A percentile compares a stretch with the other conserved stretches of the same genome.
Evolutionary conservation across 1,140 invertebrate species (phyloP).

Genomic region (Monomorium pharaonis): DNA sequence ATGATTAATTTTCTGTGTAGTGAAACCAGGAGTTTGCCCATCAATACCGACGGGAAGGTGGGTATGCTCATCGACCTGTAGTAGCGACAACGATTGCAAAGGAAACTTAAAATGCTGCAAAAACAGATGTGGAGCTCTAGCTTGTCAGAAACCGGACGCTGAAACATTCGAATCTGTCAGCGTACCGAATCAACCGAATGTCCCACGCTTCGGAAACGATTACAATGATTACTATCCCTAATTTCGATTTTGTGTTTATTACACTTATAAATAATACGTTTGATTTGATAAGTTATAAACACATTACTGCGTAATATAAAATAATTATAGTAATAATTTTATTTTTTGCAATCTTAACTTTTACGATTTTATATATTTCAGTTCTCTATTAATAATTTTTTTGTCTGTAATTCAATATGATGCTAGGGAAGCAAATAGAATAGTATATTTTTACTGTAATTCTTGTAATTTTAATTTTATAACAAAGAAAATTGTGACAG

Average conservation of each 20-base stretch:
- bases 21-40: slow-evolving; percentile 86
- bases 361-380: not conserved
- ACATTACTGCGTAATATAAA: slow-evolving; percentile 3
- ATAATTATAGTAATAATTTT: slow-evolving; percentile 9
- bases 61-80: slow-evolving; percentile 87
- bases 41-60: slow-evolving; percentile 85
- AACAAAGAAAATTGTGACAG: not conserved
- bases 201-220: slow-evolving; percentile 1
- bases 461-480: not conserved
- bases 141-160: slow-evolving; percentile 84
- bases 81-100: slow-evolving; percentile 86
- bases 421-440: not conserved
- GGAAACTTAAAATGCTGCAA: slow-evolving; percentile 86
- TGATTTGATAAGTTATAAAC: not conserved
- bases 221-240: slow-evolving; percentile 1
- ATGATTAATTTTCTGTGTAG: slow-evolving; percentile 72
- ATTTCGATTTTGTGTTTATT: not conserved
- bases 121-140: slow-evolving; percentile 87
- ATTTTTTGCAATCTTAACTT: not conserved
- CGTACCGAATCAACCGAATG: slow-evolving; percentile 20
- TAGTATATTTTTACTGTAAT: not conserved
- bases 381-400: not conserved
- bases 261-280: slow-evolving; percentile 41
- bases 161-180: slow-evolving; percentile 57
- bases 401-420: not conserved